Percentiles rank a stretch among this genome's conserved stretches.
phyloP scores from a whole-genome alignment of 2,888 invertebrate genomes.

The Acleris holmiana region DNA sequence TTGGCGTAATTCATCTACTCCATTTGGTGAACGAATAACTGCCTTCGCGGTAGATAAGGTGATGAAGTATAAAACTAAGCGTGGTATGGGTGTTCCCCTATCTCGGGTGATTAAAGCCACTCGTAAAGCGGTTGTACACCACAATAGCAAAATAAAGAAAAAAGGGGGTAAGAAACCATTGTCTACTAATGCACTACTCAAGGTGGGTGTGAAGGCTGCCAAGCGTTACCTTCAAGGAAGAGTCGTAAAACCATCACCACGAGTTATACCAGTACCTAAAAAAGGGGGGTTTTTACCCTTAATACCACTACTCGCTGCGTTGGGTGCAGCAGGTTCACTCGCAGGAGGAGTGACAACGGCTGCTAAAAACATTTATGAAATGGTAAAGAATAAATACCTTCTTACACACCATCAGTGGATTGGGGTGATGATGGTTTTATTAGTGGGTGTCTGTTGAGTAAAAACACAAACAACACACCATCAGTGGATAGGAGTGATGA shows the following conservation, averaged over 20 bases:
- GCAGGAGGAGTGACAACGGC: neutral
- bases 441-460: neutral
- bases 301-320: neutral
- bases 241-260: slow-evolving; percentile 6
- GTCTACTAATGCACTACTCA: neutral
- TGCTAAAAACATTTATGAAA: slow-evolving; percentile 2
- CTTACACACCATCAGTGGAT: neutral
- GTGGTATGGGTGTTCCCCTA: slow-evolving; percentile 13
- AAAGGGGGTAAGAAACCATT: neutral
- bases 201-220: neutral
- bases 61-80: slow-evolving; percentile 11
- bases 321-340: neutral
- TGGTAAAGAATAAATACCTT: slow-evolving; percentile 1
- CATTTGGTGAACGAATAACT: slow-evolving; percentile 7
- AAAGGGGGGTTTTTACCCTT: slow-evolving; percentile 1
- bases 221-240: neutral
- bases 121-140: neutral
- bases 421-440: too few relatives aligned
- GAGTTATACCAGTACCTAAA: slow-evolving; percentile 4
- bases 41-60: slow-evolving; percentile 10
- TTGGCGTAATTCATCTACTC: neutral
- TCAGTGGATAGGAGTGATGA: neutral
- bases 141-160: neutral
- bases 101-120: slow-evolving; percentile 12
- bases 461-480: neutral